Percentiles rank a stretch among this genome's conserved stretches.
phyloP scores from a whole-genome alignment of 2,888 invertebrate genomes.

The Leptothorax acervorum region DNA sequence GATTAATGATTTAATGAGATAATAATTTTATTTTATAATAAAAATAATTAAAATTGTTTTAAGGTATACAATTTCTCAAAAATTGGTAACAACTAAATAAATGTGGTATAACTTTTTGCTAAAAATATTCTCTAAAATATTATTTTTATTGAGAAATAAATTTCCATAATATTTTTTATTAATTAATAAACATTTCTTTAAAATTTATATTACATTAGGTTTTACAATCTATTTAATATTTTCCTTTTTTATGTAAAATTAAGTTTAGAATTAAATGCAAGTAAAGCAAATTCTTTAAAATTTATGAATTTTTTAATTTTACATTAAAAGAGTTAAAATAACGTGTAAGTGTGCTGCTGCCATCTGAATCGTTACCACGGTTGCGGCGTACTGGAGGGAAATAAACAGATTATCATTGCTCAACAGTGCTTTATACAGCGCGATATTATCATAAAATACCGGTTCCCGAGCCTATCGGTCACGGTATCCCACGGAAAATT shows the following conservation, averaged over 20 bases:
- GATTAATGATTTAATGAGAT: background rate
- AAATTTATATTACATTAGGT: background rate
- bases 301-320: background rate
- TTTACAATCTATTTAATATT: background rate
- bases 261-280: background rate
- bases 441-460: slow-evolving; percentile 63
- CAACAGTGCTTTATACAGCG: slow-evolving; percentile 33
- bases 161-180: background rate
- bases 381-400: slow-evolving; percentile 44
- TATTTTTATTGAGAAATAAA: background rate
- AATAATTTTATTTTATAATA: background rate
- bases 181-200: background rate
- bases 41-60: background rate
- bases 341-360: background rate
- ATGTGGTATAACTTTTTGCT: background rate
- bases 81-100: background rate
- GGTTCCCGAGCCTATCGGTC: slow-evolving; percentile 57
- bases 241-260: background rate
- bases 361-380: slow-evolving; percentile 5
- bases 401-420: slow-evolving; percentile 64
- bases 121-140: background rate
- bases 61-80: background rate
- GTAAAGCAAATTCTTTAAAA: background rate
- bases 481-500: slow-evolving; percentile 44
- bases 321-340: background rate